These are phyloP conservation scores for Hyposoter dolosus DNA, from an alignment of 2,888 invertebrate species.

Conservation along the genomic window DNA sequence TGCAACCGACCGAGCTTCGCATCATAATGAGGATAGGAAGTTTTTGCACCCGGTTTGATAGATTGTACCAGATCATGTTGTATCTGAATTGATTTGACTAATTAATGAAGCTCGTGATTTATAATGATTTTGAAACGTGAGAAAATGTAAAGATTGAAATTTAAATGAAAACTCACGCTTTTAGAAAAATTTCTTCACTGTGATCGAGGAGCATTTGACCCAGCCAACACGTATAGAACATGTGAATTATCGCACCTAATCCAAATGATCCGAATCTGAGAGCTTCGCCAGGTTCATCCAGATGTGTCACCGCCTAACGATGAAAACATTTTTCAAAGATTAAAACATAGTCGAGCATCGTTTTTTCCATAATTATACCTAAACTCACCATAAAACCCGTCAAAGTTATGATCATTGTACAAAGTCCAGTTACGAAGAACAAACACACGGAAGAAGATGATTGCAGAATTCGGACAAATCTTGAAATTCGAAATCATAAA, in stretches of 20 bases:
- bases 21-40: slow-evolving; percentile 48
- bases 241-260: slow-evolving; percentile 56
- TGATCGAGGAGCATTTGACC: slow-evolving; percentile 66
- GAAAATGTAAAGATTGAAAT: background rate
- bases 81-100: slow-evolving; percentile 19
- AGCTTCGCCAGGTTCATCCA: slow-evolving; percentile 55
- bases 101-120: background rate
- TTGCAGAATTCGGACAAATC: slow-evolving; percentile 52
- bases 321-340: background rate
- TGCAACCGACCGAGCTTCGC: slow-evolving; percentile 45
- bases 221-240: slow-evolving; percentile 62
- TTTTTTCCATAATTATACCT: background rate
- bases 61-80: slow-evolving; percentile 36
- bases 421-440: slow-evolving; percentile 46
- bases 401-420: slow-evolving; percentile 58
- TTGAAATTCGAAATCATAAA: slow-evolving; percentile 6
- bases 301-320: slow-evolving; percentile 56
- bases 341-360: background rate
- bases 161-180: slow-evolving; percentile 47
- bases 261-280: slow-evolving; percentile 52
- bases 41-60: slow-evolving; percentile 27
- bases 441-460: slow-evolving; percentile 41
- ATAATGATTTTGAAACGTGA: background rate
- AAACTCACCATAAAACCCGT: slow-evolving; percentile 65
- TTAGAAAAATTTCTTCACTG: slow-evolving; percentile 55